phyloP scores from a whole-genome alignment of 2,113 vertebrate species.

The Microcebus lehilahytsara region DNA sequence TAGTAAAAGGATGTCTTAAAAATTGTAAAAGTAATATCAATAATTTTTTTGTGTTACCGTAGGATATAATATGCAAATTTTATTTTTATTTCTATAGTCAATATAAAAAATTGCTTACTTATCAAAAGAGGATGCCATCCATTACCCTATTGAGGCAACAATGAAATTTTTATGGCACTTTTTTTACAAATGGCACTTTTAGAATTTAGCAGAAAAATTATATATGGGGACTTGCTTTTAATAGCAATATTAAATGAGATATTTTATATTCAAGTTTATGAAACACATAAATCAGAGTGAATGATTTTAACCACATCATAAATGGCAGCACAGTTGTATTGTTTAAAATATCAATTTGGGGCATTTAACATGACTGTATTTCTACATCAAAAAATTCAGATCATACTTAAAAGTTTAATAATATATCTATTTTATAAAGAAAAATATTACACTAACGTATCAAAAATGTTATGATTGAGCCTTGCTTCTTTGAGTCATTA shows the following conservation, averaged over 20 bases:
- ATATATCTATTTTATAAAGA: conserved; percentile 3
- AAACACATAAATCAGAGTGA: background rate
- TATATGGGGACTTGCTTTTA: background rate
- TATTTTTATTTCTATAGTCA: conserved; percentile 5
- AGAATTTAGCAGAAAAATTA: background rate
- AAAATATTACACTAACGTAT: background rate
- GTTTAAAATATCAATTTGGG: background rate
- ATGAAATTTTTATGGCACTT: background rate
- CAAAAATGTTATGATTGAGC: background rate
- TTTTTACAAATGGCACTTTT: background rate
- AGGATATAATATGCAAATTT: background rate
- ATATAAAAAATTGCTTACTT: background rate
- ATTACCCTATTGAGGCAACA: background rate
- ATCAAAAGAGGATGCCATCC: background rate
- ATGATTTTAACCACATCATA: background rate
- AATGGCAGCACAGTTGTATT: background rate
- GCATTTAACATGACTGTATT: background rate
- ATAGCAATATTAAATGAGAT: background rate
- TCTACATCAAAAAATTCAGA: background rate
- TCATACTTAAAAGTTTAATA: background rate
- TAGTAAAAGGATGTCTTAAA: background rate
- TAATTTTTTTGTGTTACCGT: background rate
- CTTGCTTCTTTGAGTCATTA: background rate
- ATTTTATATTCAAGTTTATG: conserved; percentile 24
- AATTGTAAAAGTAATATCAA: background rate